Base-by-base conservation (phyloP, 2,888 invertebrate species). In the Trissoscelio sp. region DNA sequence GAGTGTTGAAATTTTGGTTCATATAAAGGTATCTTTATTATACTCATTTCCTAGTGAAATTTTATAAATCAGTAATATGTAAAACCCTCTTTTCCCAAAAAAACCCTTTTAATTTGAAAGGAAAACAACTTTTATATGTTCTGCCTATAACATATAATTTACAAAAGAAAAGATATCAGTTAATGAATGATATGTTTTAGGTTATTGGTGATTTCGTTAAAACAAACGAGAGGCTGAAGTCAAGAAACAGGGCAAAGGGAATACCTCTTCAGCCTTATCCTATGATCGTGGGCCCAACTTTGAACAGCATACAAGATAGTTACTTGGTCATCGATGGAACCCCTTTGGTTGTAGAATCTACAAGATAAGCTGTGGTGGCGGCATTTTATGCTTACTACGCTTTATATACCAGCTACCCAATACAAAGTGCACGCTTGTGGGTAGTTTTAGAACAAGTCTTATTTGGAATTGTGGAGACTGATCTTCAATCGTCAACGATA, bases 381-480 rank as follows among this genome's bases (percentile, higher is more conserved):
- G 9, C 67, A 6, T 60, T 60, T 37, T 60, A 60, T 37, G 60
- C 60, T 7, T 42, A 60, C 20, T 20, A 60, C 18, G 18, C 42
- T 34, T 42, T 60, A 3, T 37, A 37, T 12, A 42, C 60, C 0
- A 37, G 22, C n/a, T 60, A 60, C n/a, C 42, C 42, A 5, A 11
- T 39, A 3, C 60, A 60, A 18, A 60, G 60, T 42, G 42, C 60
- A 22, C 42, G 60, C 18, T 20, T 60, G 16, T 60, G 42, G 57
- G 34, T 57, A 34, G 57, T 57, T 7, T 57, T 57, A 31, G 12
- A 16, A 51, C 37, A 11, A 2, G 37, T 11, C 2, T 11, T 37
- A 9, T 37, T 37, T 37, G 37, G 11, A 9, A 11, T 37, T 11
- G 5, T 37, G 11, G 37, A 37, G 2, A n/a, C n/a, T 37, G 37